Conservation (phyloP, 2,113 vertebrate genomes). For the Gracilinanus agilis region DNA sequence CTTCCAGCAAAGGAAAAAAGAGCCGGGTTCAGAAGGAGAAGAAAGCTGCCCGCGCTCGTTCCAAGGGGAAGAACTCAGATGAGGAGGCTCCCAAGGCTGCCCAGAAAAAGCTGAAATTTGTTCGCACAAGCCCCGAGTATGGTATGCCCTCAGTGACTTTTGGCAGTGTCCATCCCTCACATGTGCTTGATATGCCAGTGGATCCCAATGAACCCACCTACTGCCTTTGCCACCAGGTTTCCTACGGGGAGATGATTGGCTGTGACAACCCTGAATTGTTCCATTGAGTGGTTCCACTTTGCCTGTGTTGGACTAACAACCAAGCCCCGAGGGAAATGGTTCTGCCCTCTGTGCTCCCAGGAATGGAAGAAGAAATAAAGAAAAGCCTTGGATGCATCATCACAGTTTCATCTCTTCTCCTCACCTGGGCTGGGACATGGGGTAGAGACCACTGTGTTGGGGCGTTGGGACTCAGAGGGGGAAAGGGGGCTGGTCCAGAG, state of each 20-base stretch:
- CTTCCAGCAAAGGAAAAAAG: constrained; percentile 98
- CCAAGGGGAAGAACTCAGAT: constrained; percentile 96
- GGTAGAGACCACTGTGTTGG: constrained; percentile 58
- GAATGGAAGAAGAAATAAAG: constrained; percentile 91
- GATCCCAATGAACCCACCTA: constrained; percentile 99
- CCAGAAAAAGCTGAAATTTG: constrained; percentile 96
- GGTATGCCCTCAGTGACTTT: constrained; percentile 93
- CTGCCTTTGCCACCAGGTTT: constrained; percentile 98
- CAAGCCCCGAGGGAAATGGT: constrained; percentile 99
- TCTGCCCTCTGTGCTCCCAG: constrained; percentile 90
- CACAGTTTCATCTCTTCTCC: constrained; percentile 59
- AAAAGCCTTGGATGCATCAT: constrained; percentile 48
- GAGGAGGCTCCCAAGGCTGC: constrained; percentile 94
- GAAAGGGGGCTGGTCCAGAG: constrained; percentile 44
- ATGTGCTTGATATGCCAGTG: constrained; percentile 99
- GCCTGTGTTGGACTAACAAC: constrained; percentile 97
- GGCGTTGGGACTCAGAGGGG: constrained; percentile 51
- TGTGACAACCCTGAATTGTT: constrained; percentile 99
- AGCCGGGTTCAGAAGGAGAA: constrained; percentile 95
- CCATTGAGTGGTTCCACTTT: constrained; percentile 99
- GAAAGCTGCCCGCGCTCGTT: constrained; percentile 93
- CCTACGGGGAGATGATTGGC: constrained; percentile 99
- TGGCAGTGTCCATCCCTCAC: constrained; percentile 94
- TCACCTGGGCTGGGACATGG: constrained; percentile 52
- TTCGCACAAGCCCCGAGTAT: constrained; percentile 95